Evolutionary conservation across 2,113 vertebrate genomes (phyloP).

Genomic region (Corapipo altera): DNA sequence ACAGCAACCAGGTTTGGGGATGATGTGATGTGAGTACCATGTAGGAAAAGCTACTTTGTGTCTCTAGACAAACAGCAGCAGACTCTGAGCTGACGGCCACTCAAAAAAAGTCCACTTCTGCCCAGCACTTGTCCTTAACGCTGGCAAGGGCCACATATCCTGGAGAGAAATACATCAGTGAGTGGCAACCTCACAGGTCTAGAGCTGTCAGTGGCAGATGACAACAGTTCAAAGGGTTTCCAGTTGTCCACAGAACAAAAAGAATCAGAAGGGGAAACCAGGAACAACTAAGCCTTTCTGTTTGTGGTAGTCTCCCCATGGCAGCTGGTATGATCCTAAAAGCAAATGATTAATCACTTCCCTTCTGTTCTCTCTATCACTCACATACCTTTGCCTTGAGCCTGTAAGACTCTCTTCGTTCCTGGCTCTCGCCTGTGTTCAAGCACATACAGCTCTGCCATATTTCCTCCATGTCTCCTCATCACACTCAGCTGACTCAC

Average conservation of each 20-base stretch:
- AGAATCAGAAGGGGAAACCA: not conserved
- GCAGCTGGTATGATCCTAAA: not conserved
- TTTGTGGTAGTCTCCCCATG: not conserved
- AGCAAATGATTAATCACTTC: not conserved
- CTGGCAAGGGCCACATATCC: not conserved
- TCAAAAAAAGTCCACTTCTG: not conserved
- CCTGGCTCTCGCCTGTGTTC: not conserved
- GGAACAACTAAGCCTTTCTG: not conserved
- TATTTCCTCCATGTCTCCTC: not conserved
- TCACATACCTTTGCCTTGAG: not conserved
- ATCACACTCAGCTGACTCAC: not conserved
- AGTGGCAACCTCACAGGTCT: not conserved
- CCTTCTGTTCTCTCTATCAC: not conserved
- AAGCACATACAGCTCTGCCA: not conserved
- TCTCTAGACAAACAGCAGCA: not conserved
- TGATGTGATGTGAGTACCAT: not conserved
- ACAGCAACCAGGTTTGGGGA: not conserved
- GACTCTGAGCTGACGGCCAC: not conserved
- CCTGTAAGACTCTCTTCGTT: not conserved
- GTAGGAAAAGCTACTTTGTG: not conserved
- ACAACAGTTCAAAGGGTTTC: not conserved
- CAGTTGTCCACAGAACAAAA: not conserved
- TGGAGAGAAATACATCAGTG: not conserved
- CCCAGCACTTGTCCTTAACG: not conserved
- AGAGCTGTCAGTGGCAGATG: not conserved